Evolutionary conservation across 2,113 vertebrate species (phyloP), one percentile per base, ranked within the genome.

Genomic region (Xiphias gladius): DNA sequence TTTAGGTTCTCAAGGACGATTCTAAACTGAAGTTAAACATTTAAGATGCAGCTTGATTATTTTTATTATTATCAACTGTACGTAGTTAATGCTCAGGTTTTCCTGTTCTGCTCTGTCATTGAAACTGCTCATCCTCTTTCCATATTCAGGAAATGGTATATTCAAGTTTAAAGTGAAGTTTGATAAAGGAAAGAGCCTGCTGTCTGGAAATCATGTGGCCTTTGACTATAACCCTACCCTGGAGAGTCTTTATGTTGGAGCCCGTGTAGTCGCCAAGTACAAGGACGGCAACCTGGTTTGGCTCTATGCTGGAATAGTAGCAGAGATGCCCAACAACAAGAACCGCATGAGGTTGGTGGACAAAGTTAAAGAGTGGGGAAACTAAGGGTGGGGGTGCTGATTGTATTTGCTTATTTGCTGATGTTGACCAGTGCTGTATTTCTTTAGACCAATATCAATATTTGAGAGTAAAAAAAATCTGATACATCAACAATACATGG

Each of bases 131-230:
- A 0, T 12, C 2, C 26, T 70, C 9, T 89, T 13, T 79, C 22
- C 59, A 7, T 41, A 2, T 84, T 22, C 81, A 99, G 97, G 96
- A 10, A 96, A 94, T 0, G 95, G 95, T 50, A 58, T 82, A 1
- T 90, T 86, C 77, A 99, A 99, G 43, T 99, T 97, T 93, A 99
- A 99, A 86, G 98, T 99, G 75, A 99, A 99, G 73, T 99, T 99
- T 79, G 98, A 99, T 64, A 99, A 99, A 93, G 98, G 98, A 0
- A 99, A 99, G 94, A 99, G 98, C 86, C 94, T 99, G 77, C 95
- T 99, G 8, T 99, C 98, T 0, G 98, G 98, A 35, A 99, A 99
- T 88, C 98, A 99, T 55, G 96, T 99, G 24, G 98, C 98, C 0
- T 99, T 99, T 0, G 97, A 99, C 78, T 97, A 97, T 41, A 97